Base-by-base conservation (phyloP, 2,797 vertebrate genomes). In the Gorsachius magnificus region DNA sequence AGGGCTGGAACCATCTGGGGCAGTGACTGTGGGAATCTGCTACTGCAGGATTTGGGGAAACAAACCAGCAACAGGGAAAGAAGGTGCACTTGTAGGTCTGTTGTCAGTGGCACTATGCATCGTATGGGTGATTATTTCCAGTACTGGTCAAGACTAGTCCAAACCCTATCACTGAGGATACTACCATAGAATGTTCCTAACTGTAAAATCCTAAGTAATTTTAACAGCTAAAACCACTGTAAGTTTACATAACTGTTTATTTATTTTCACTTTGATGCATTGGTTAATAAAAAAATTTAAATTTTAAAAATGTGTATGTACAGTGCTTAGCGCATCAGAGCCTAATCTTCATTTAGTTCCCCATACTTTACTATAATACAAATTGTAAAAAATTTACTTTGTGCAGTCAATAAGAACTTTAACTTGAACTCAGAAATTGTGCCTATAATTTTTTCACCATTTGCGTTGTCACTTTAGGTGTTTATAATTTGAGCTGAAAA, bases 111-210 rank as follows among this genome's bases (percentile, higher is more conserved):
- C 15, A 4, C 29, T 19, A 2, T 0, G 1, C 13, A 3, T 20
- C 2, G 1, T 11, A 22, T 1, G 0, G 0, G 36, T 41, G 57
- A 25, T 54, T 61, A 29, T 61, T 65, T 36, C 25, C 71, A 58
- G 10, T 33, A 35, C n/a, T 41, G 25, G 41, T 36, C 36, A 51
- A 51, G 25, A 38, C 35, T 13, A 36, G 29, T 41, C 29, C 38
- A 38, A 54, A 46, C 10, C 6, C 20, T 6, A 2, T 48, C 50
- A 16, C 36, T 48, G 50, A 9, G 16, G 29, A 10, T 54, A 9
- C 54, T 87, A 2, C 7, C 11, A 5, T 24, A 31, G 50, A 53
- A 53, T 50, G 36, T 65, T 87, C 18, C n/a, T 38, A 76, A n/a
- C 43, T 61, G 16, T 70, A 79, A 87, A 83, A 68, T 63, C n/a